Evolutionary conservation across 2,113 vertebrate species (phyloP).

Genomic region (Xenus cinereus): DNA sequence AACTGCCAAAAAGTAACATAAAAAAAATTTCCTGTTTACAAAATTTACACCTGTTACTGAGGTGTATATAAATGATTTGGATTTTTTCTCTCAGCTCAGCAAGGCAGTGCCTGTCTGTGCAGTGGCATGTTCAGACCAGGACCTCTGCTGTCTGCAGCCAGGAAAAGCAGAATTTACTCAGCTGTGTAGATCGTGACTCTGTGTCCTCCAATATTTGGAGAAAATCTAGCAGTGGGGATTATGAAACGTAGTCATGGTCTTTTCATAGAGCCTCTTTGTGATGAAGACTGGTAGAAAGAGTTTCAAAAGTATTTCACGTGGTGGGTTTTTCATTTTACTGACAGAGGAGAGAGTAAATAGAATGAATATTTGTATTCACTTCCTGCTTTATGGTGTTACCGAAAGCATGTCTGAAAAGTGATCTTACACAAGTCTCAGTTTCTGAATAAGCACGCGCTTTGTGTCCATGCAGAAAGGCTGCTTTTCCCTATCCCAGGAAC

Average conservation of each 20-base stretch:
- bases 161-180: not conserved
- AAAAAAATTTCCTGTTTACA: constrained; percentile 8
- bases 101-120: not conserved
- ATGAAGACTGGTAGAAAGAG: not conserved
- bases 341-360: not conserved
- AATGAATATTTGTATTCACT: not conserved
- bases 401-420: not conserved
- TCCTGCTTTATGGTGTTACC: not conserved
- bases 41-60: not conserved
- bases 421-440: not conserved
- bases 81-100: not conserved
- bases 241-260: not conserved
- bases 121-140: not conserved
- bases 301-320: not conserved
- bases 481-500: not conserved
- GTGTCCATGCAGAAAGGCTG: not conserved
- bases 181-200: not conserved
- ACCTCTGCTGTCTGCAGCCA: not conserved
- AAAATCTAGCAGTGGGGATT: not conserved
- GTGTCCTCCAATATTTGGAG: not conserved
- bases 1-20: not conserved
- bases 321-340: not conserved
- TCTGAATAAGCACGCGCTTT: not conserved
- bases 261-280: not conserved
- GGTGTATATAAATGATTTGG: not conserved